Evolutionary conservation across 2,888 invertebrate species (phyloP).

Genomic region (Bimastos eiseni): DNA sequence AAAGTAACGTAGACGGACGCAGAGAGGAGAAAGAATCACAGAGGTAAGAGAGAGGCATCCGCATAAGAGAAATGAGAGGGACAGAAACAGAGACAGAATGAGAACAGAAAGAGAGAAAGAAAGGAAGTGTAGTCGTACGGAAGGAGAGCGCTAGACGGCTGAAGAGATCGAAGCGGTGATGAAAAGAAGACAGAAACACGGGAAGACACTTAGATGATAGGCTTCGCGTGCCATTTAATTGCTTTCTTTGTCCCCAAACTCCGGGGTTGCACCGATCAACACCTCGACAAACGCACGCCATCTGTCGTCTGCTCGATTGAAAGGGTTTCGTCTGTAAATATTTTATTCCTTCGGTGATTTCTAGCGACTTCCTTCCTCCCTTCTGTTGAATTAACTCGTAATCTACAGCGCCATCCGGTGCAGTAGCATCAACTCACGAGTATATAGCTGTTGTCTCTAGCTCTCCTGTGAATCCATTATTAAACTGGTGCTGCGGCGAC

Average conservation of each 20-base stretch:
- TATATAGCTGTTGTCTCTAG: not conserved
- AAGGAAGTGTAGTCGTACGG: too few relatives aligned
- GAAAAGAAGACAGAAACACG: not conserved
- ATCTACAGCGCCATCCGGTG: not conserved
- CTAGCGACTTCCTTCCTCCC: not conserved
- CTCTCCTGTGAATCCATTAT: not conserved
- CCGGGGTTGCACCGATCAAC: not conserved
- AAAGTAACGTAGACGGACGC: not conserved
- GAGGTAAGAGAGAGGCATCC: not conserved
- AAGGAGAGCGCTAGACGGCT: too few relatives aligned
- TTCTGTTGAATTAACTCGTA: not conserved
- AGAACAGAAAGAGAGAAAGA: too few relatives aligned
- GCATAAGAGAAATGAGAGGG: not conserved
- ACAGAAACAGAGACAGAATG: too few relatives aligned
- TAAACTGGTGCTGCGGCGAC: not conserved
- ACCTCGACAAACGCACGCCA: not conserved
- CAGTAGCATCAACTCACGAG: not conserved
- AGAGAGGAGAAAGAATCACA: not conserved
- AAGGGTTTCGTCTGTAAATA: not conserved
- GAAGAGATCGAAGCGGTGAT: too few relatives aligned
- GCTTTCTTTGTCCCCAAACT: not conserved
- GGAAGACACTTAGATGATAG: not conserved
- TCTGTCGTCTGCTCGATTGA: not conserved
- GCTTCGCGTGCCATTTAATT: not conserved
- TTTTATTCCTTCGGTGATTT: not conserved